Evolutionary conservation across 2,888 invertebrate species (phyloP), one percentile per base, ranked within the genome.

Genomic region (Eupithecia pulchellata): DNA sequence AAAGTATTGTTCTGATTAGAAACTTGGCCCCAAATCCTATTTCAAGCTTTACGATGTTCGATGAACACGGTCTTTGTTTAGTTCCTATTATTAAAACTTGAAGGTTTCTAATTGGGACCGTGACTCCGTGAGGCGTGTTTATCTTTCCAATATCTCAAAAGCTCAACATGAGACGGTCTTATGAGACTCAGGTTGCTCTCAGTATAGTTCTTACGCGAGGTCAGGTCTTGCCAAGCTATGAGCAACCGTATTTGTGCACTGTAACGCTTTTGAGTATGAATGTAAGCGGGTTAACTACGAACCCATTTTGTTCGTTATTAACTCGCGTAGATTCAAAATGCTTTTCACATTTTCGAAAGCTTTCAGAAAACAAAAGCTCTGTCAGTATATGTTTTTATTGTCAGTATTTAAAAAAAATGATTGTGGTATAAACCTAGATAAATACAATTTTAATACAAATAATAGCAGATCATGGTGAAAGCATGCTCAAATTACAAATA

Each of bases 101-200:
- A 55, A 27, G 55, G 27, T 27, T 17, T 29, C 17, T 17, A 29
- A 4, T 52, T 3, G 29, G 29, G 29, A 57, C 57, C 8, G 27
- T 29, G 57, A 29, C 17, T 29, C 57, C 8, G 27, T 29, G 57
- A 29, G 29, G 29, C 57, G 29, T 29, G 27, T 29, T 17, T 39
- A 71, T 71, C 71, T 67, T 61, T 67, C 64, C 64, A 61, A 71
- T 71, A 71, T 71, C 71, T 71, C 67, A 42, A 52, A 20, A 29
- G 34, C 42, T 57, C 29, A 27, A 55, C 55, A 25, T 11, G 25
- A 52, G 57, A 27, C 14, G 1, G 55, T 29, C 27, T 29, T 5
- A 47, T 14, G 4, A 60, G 36, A 30, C 63, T 66, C 60, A 63
- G 63, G 67, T 71, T 25, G 65, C 60, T 47, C 13, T 42, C 20